These are phyloP conservation scores for Sarcophaga rosellei DNA, from an alignment of 2,888 invertebrate species.

Conservation along the genomic window DNA sequence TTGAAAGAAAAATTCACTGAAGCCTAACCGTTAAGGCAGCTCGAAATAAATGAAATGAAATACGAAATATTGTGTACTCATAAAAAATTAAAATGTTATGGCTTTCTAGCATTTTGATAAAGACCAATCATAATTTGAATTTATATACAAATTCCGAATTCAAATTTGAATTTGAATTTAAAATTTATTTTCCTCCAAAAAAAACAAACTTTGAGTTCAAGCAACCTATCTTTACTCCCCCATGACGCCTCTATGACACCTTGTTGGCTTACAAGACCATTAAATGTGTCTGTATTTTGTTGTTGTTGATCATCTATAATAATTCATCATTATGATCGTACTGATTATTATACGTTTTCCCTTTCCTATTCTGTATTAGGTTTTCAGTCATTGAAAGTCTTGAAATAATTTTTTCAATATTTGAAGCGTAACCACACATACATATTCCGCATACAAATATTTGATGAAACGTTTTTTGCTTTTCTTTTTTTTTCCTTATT, in stretches of 20 bases:
- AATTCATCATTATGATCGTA: conserved; percentile 59
- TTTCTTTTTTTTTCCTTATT: conserved; percentile 12
- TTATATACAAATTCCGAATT: not conserved
- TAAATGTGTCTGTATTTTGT: conserved; percentile 18
- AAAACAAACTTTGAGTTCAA: conserved; percentile 13
- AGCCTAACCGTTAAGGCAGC: conserved; percentile 45
- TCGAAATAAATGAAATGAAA: conserved; percentile 1
- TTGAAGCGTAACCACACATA: conserved; percentile 67
- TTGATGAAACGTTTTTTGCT: not conserved
- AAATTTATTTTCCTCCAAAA: conserved; percentile 11
- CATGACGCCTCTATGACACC: conserved; percentile 54
- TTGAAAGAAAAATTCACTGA: conserved; percentile 56
- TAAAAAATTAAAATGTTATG: conserved; percentile 36
- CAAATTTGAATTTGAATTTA: conserved; percentile 45
- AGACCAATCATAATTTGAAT: conserved; percentile 66
- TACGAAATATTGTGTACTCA: not conserved
- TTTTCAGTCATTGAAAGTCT: conserved; percentile 47
- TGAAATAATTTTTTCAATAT: conserved; percentile 60
- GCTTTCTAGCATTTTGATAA: conserved; percentile 41
- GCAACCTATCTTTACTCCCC: conserved; percentile 27
- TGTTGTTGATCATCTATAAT: conserved; percentile 57
- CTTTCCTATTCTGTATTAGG: conserved; percentile 6
- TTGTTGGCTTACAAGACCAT: conserved; percentile 19
- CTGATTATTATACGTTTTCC: no score
- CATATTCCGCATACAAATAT: conserved; percentile 33